phyloP scores from a whole-genome alignment of 92 coral and sea anemone genomes.

The Chrysogorgia sp. region DNA sequence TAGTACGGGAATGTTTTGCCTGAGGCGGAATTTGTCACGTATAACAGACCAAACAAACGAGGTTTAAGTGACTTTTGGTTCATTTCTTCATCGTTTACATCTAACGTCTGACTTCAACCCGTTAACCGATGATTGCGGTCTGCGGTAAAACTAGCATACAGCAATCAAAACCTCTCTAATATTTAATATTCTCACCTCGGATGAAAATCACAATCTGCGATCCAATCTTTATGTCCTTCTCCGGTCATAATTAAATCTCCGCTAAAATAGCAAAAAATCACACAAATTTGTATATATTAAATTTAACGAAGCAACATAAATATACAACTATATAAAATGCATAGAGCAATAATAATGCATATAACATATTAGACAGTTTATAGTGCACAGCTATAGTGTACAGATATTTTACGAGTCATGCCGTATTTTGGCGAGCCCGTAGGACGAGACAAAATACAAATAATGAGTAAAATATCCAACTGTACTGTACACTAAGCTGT shows the following conservation, averaged over 20 bases:
- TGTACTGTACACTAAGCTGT: no score
- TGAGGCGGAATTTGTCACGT: no score
- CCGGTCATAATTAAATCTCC: slow-evolving; percentile 99
- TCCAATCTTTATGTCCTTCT: slow-evolving; percentile 98
- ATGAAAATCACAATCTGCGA: slow-evolving; percentile 95
- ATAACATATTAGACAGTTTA: background rate
- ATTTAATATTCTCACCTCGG: slow-evolving; percentile 71
- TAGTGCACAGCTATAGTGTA: background rate
- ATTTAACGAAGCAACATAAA: background rate
- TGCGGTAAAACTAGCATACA: background rate
- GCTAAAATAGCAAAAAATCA: slow-evolving; percentile 51
- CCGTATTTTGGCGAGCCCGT: background rate
- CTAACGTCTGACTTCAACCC: no score
- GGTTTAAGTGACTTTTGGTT: no score
- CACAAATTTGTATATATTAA: background rate
- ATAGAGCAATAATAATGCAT: no score
- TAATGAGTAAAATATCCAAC: no score
- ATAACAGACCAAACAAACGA: no score
- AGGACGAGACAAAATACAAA: no score
- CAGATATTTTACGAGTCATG: background rate
- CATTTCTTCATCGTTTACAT: no score
- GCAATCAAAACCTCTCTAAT: background rate
- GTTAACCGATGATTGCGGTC: no score
- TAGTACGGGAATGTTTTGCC: no score
- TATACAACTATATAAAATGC: no score